phyloP scores from a whole-genome alignment of 2,888 invertebrate genomes.

The Deladenus siricidicola region DNA sequence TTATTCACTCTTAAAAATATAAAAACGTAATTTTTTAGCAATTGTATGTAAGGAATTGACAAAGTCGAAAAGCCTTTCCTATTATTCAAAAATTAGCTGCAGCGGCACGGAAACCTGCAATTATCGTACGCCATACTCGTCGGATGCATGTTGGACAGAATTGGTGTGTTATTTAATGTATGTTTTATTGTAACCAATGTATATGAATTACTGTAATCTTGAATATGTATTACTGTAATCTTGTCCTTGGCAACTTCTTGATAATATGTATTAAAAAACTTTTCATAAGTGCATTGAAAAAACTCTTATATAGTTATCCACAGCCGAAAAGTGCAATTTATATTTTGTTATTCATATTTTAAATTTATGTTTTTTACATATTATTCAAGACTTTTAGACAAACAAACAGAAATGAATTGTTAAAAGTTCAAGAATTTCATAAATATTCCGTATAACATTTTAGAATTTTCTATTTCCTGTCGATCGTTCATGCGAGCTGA shows the following conservation, averaged over 20 bases:
- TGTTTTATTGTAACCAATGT: too few species aligned
- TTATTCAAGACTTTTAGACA: too few species aligned
- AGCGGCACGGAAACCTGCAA: slow-evolving; percentile 11
- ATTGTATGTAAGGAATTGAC: slow-evolving; percentile 20
- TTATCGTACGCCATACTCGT: slow-evolving; percentile 19
- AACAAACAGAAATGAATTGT: too few species aligned
- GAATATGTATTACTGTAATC: too few species aligned
- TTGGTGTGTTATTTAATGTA: slow-evolving; percentile 19
- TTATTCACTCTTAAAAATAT: not conserved
- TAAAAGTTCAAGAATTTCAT: too few species aligned
- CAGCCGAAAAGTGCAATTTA: too few species aligned
- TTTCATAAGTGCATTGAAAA: not conserved
- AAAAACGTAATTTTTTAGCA: slow-evolving; percentile 11
- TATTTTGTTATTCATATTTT: too few species aligned
- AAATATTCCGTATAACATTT: too few species aligned
- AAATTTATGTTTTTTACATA: too few species aligned
- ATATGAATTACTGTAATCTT: too few species aligned
- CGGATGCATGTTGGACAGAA: slow-evolving; percentile 18
- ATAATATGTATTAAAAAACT: not conserved
- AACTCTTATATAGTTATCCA: not conserved
- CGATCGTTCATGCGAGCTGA: slow-evolving; percentile 28
- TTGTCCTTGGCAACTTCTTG: too few species aligned
- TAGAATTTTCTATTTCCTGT: slow-evolving; percentile 31
- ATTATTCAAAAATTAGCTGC: slow-evolving; percentile 22
- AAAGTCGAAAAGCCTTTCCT: slow-evolving; percentile 11